These are phyloP conservation scores for Subanguina moxae DNA, from an alignment of 1,140 invertebrate genomes.

Conservation along the genomic window DNA sequence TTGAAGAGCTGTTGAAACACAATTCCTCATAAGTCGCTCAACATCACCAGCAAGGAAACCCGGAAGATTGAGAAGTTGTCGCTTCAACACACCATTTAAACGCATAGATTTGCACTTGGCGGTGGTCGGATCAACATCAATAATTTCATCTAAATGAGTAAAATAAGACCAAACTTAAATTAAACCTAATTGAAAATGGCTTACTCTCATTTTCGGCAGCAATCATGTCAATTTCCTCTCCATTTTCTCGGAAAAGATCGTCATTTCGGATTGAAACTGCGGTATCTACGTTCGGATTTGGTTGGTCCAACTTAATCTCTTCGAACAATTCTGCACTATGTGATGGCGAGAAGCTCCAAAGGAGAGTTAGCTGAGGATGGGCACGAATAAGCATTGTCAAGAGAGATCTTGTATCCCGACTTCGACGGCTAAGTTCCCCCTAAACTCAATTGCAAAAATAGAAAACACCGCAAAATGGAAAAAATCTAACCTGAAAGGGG, in stretches of 20 bases:
- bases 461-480: neutral
- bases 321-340: conserved; percentile 55
- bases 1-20: neutral
- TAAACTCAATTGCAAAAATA: conserved; percentile 12
- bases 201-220: neutral
- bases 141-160: neutral
- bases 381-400: conserved; percentile 47
- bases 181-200: neutral
- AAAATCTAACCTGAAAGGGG: conserved; percentile 47
- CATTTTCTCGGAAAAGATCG: conserved; percentile 32
- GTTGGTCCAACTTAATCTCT: conserved; percentile 52
- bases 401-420: conserved; percentile 50
- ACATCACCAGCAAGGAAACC: conserved; percentile 14
- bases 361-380: conserved; percentile 37
- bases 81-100: conserved; percentile 8
- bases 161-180: neutral
- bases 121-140: neutral
- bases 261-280: conserved; percentile 41
- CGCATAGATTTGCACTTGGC: neutral
- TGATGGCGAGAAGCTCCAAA: conserved; percentile 49
- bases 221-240: conserved; percentile 3
- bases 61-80: conserved; percentile 12
- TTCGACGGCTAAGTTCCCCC: conserved; percentile 48
- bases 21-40: conserved; percentile 10
- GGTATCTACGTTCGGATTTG: conserved; percentile 44